Evolutionary conservation across 2,888 invertebrate genomes (phyloP).

Genomic region (Tipula unca): DNA sequence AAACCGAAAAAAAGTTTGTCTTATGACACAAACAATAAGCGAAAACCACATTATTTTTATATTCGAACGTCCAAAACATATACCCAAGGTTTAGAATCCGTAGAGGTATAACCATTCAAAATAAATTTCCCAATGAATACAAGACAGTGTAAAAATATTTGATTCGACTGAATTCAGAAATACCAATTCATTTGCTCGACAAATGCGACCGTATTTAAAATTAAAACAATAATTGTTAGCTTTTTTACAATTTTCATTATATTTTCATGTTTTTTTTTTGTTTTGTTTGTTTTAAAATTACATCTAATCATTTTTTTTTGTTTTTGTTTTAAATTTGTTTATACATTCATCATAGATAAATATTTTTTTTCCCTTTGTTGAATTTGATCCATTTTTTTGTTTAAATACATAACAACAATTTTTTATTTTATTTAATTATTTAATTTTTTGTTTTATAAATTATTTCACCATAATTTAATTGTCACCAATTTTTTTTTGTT

Average conservation of each 20-base stretch:
- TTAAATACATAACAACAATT: neutral
- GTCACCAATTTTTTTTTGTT: neutral
- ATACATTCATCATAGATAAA: conserved; percentile 16
- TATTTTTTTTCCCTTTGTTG: neutral
- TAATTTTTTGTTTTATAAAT: conserved; percentile 1
- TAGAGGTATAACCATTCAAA: too few species aligned
- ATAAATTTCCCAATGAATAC: too few species aligned
- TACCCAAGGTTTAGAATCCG: too few species aligned
- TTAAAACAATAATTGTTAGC: neutral
- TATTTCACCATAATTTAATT: conserved; percentile 2
- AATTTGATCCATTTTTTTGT: neutral
- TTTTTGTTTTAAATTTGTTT: neutral
- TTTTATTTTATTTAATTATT: neutral
- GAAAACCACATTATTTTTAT: too few species aligned
- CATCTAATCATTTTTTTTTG: conserved; percentile 19
- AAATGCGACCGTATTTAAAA: too few species aligned
- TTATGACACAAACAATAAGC: too few species aligned
- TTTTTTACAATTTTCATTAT: neutral
- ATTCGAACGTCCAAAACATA: too few species aligned
- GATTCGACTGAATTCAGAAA: too few species aligned
- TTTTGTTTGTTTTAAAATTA: conserved; percentile 19
- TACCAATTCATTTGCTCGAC: too few species aligned
- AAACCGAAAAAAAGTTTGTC: too few species aligned
- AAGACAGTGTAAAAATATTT: too few species aligned
- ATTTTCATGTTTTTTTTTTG: neutral